Evolutionary conservation across 2,113 vertebrate species (phyloP), one percentile per base, ranked within the genome.

Genomic region (Cathartes aura): DNA sequence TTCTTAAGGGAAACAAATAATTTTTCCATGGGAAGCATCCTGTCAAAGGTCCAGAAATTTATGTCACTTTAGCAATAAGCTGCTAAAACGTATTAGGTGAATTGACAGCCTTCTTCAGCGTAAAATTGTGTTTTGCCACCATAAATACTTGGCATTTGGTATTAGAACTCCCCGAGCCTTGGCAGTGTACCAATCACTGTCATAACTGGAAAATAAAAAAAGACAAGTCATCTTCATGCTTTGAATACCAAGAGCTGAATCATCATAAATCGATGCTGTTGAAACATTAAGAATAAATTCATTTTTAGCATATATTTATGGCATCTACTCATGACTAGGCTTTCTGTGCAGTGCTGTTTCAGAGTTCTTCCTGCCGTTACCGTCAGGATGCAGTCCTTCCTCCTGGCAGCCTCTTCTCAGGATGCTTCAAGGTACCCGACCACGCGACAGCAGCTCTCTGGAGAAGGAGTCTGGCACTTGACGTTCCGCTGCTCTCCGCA

Each of bases 211-310:
- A 86, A 78, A 81, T 42, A 42, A 59, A 29, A 43, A 68, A 79
- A 47, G 55, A 21, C 34, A 36, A 5, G n/a, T 81, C 40, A 20
- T 83, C 29, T 40, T 83, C 9, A 1, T 55, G 67, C 67, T 48
- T 66, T 64, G 75, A 73, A 62, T 76, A 67, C 50, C 0, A 0
- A 27, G 43, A 71, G 88, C 86, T 92, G 94, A 90, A 67, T 96
- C 86, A 94, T 5, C 3, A 4, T 30, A 10, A 86, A 23, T 73
- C 4, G 0, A 42, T 93, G 63, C 52, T 0, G 0, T 53, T 62
- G 67, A 66, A 83, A 74, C 66, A 70, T 30, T 22, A 78, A 22
- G 63, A 78, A 83, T 56, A 86, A 80, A 62, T 43, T 62, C 17
- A 34, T 19, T 55, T 60, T 80, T 36, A 68, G 63, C 26, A 7